A percentile compares a stretch with the other conserved stretches of the same genome.
phyloP scores from a whole-genome alignment of 1,140 invertebrate genomes.

The Ptiloglossa arizonensis region DNA sequence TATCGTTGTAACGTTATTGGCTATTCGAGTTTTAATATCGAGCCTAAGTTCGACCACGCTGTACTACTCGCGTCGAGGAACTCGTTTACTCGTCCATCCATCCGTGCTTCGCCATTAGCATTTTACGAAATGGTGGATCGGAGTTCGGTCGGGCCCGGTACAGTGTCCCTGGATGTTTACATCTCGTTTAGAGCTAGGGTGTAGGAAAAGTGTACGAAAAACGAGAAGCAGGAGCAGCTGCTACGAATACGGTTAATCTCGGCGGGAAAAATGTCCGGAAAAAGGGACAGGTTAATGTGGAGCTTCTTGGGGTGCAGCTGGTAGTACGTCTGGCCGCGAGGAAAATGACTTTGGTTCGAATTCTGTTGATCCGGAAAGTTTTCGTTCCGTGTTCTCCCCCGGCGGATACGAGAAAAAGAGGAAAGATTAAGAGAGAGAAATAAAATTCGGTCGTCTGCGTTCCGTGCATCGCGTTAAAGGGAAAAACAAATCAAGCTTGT shows the following conservation, averaged over 20 bases:
- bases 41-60: too few relatives aligned
- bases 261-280: not conserved
- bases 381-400: not conserved
- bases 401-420: not conserved
- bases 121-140: too few relatives aligned
- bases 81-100: too few relatives aligned
- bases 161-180: constrained; percentile 1
- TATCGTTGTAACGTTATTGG: too few relatives aligned
- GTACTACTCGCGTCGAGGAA: too few relatives aligned
- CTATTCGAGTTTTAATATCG: too few relatives aligned
- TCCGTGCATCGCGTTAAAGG: constrained; percentile 4
- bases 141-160: not conserved
- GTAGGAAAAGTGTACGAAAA: not conserved
- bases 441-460: constrained; percentile 9
- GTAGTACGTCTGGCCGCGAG: not conserved
- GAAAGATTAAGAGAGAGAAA: not conserved
- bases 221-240: not conserved
- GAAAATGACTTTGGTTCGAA: not conserved
- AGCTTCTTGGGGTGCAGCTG: not conserved
- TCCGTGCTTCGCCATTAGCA: too few relatives aligned
- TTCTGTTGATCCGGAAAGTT: not conserved
- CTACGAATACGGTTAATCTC: constrained; percentile 30
- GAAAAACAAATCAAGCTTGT: constrained; percentile 13
- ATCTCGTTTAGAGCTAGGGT: not conserved
- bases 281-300: constrained; percentile 18